Evolutionary conservation across 2,888 invertebrate species (phyloP).

Genomic region (Eupithecia pulchellata): DNA sequence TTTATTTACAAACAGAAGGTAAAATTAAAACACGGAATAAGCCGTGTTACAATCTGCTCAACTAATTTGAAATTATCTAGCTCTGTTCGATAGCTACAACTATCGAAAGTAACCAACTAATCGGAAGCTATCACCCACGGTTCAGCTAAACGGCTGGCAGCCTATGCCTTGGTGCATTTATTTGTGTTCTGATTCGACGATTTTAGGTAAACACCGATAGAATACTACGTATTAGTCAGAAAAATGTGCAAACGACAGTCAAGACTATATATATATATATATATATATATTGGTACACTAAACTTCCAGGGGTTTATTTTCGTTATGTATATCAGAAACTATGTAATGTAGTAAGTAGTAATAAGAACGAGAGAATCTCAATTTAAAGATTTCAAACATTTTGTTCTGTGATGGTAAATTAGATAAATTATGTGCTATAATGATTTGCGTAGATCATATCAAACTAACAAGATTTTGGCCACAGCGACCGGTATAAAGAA

Average conservation of each 20-base stretch:
- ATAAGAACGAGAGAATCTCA: neutral
- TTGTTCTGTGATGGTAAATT: neutral
- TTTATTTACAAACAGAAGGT: neutral
- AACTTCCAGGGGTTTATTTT: too few relatives aligned
- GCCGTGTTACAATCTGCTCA: neutral
- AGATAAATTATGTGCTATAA: neutral
- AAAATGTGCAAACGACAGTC: neutral
- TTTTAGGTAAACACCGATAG: too few relatives aligned
- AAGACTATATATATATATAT: too few relatives aligned
- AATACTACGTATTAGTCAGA: too few relatives aligned
- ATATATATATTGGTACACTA: too few relatives aligned
- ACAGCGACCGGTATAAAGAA: too few relatives aligned
- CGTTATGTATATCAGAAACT: too few relatives aligned
- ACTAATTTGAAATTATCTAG: neutral
- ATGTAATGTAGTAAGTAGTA: neutral
- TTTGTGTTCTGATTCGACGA: neutral
- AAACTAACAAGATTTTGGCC: too few relatives aligned
- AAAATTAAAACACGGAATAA: neutral
- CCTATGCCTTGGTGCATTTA: neutral
- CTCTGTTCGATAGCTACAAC: conserved; percentile 4
- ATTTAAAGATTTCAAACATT: neutral
- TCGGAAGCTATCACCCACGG: conserved; percentile 19
- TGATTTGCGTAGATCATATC: too few relatives aligned
- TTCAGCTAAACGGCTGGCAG: neutral
- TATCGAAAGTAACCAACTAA: conserved; percentile 23